Conservation (phyloP, 2,797 vertebrate species). For the Neosilurus mollespiculum region DNA sequence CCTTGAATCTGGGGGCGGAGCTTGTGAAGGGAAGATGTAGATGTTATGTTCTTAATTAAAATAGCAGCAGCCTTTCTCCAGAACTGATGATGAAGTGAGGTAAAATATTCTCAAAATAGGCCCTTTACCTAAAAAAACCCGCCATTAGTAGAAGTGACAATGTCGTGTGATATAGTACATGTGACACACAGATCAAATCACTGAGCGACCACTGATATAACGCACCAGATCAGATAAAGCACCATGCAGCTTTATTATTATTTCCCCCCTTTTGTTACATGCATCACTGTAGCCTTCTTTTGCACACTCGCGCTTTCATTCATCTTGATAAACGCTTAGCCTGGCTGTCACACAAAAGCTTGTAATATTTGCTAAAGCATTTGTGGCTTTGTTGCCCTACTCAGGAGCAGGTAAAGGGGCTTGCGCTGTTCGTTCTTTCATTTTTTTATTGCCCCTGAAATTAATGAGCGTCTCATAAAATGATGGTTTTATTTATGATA, state of each 20-base stretch:
- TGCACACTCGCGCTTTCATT: background rate
- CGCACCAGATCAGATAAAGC: background rate
- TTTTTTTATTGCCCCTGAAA: background rate
- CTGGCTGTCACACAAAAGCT: conserved; percentile 4
- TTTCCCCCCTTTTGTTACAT: background rate
- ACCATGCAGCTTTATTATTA: background rate
- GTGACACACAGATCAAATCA: background rate
- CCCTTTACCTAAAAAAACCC: too few species aligned
- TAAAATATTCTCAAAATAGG: too few species aligned
- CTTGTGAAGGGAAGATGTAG: too few species aligned
- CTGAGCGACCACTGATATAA: background rate
- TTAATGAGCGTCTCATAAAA: background rate
- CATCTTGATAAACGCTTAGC: background rate
- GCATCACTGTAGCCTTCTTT: background rate
- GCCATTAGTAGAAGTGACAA: too few species aligned
- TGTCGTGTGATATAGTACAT: background rate
- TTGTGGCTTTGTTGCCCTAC: background rate
- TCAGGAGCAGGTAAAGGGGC: background rate
- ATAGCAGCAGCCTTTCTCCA: too few species aligned
- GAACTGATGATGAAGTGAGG: too few species aligned
- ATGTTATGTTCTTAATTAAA: too few species aligned
- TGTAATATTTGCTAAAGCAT: background rate
- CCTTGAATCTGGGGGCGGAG: too few species aligned
- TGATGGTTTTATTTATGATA: background rate
- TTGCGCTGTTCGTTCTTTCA: background rate